Base-by-base conservation (phyloP, 2,888 invertebrate species). In the Tenthredo notha region DNA sequence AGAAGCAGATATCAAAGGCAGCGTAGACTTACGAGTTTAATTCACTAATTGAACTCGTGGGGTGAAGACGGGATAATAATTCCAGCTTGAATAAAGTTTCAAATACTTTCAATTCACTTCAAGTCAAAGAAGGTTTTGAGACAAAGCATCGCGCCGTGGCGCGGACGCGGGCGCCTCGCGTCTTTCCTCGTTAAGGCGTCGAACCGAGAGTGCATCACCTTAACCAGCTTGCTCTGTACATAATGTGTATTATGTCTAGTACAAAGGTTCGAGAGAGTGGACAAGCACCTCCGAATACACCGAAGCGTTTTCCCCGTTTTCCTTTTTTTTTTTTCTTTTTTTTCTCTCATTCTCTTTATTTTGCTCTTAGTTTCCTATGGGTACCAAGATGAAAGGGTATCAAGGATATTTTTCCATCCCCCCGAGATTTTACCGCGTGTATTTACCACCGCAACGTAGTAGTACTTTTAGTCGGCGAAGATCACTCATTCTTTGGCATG, bases 21-120 rank as follows among this genome's bases (percentile, higher is more conserved):
- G 85, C 87, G 84, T 84, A 18, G 85, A 87, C 86, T 87, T 86
- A 86, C 86, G 87, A 89, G 88, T 89, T 88, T 87, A 88, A 89
- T 88, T 89, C 87, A 85, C 89, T 89, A 90, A 90, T 90, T 89
- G 89, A 90, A 89, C 84, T 84, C 88, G 84, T 85, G 82, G 84
- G 85, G 87, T 70, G 85, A 80, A 85, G 50, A n/a, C 50, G 80
- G 21, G 58, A n/a, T 84, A 85, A 88, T 87, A 88, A 87, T 82
- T 87, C 85, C 85, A 61, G 50, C 37, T 33, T 37, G 80, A 89
- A 88, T 87, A 89, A 88, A 89, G 86, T 88, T 88, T 85, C 87
- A 82, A 83, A 85, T 80, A 86, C 61, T 86, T 88, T 88, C 88
- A 86, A 87, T 88, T 87, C 88, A 85, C 88, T 89, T 87, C 85